Evolutionary conservation across 2,888 invertebrate species (phyloP).

Genomic region (Calliscelio sp.): DNA sequence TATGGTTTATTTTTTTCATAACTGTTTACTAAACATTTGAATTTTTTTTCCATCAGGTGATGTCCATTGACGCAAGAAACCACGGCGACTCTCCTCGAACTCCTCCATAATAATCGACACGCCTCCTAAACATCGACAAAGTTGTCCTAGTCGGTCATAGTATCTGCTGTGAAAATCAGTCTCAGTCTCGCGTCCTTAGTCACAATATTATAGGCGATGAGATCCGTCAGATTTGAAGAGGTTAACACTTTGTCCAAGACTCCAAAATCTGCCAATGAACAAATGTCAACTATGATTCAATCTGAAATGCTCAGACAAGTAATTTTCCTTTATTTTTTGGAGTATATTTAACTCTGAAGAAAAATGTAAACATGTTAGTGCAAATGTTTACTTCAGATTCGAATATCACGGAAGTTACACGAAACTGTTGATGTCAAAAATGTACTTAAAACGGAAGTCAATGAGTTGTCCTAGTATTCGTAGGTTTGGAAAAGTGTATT

Average conservation of each 20-base stretch:
- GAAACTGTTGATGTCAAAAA: conserved; percentile 20
- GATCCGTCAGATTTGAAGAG: conserved; percentile 87
- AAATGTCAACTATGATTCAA: conserved; percentile 88
- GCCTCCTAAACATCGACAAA: conserved; percentile 88
- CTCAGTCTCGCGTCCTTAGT: conserved; percentile 89
- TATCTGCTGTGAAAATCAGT: conserved; percentile 90
- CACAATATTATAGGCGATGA: conserved; percentile 90
- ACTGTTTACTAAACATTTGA: no score
- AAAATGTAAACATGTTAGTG: conserved; percentile 45
- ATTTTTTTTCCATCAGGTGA: conserved; percentile 86
- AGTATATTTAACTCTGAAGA: no score
- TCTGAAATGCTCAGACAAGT: conserved; percentile 88
- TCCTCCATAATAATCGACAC: conserved; percentile 90
- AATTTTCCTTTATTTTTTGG: no score
- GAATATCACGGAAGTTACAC: conserved; percentile 14
- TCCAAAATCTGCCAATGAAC: conserved; percentile 89
- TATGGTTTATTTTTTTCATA: no score
- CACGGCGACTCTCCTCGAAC: conserved; percentile 97
- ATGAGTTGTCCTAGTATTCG: conserved; percentile 61
- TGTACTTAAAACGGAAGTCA: conserved; percentile 14
- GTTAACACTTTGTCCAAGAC: conserved; percentile 90
- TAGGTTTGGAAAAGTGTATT: conserved; percentile 66
- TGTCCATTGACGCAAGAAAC: conserved; percentile 95
- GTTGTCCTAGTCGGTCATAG: conserved; percentile 95
- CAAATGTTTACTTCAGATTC: conserved; percentile 55